A percentile compares a stretch with the other conserved stretches of the same genome.
Conservation (phyloP, 1,140 invertebrate genomes). For the Conus betulinus region DNA sequence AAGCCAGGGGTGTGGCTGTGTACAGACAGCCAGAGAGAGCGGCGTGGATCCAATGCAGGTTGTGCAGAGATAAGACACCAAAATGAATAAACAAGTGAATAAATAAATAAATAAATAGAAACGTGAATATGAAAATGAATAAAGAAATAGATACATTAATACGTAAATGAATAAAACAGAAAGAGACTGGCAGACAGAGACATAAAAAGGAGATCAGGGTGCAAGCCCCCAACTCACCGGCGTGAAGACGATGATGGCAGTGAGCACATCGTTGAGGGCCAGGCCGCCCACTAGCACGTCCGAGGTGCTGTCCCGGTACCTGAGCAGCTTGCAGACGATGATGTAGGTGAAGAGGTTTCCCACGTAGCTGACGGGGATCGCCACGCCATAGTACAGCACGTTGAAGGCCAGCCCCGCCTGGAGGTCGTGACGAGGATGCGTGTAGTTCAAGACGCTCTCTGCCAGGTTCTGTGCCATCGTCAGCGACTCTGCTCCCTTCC, state of each 20-base stretch:
- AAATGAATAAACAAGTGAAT: too few relatives aligned
- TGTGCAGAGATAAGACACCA: too few relatives aligned
- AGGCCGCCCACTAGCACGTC: constrained; percentile 35
- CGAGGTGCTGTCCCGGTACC: constrained; percentile 32
- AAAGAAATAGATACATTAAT: too few relatives aligned
- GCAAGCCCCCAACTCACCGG: constrained; percentile 12
- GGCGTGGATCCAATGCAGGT: too few relatives aligned
- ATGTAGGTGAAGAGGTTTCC: constrained; percentile 45
- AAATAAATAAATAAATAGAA: too few relatives aligned
- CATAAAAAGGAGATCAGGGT: too few relatives aligned
- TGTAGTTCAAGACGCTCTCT: constrained; percentile 4
- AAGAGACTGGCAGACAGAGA: too few relatives aligned
- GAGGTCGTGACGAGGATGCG: background rate
- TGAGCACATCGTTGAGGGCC: constrained; percentile 41
- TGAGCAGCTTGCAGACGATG: constrained; percentile 40
- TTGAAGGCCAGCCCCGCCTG: constrained; percentile 1
- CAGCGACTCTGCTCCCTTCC: background rate
- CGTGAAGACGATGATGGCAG: constrained; percentile 39
- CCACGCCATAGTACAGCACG: constrained; percentile 31
- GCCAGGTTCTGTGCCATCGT: background rate
- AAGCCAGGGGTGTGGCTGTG: too few relatives aligned
- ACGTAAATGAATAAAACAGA: too few relatives aligned
- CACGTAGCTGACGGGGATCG: constrained; percentile 33
- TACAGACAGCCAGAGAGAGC: too few relatives aligned
- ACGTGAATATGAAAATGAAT: too few relatives aligned